Base-by-base conservation (phyloP, 1,140 invertebrate species). In the Propsilocerus akamusi region DNA sequence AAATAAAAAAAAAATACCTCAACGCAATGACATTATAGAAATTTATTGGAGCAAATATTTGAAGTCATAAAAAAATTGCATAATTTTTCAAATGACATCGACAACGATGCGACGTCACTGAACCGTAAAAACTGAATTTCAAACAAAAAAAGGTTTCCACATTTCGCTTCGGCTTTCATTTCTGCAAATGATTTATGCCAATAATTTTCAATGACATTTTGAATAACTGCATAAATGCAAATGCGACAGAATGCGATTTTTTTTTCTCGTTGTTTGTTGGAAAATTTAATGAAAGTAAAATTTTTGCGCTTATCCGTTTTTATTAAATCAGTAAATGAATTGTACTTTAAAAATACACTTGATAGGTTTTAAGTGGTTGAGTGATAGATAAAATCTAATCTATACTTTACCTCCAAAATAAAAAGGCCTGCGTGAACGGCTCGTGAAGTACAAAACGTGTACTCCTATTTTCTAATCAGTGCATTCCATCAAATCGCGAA, bases 101-200 rank as follows among this genome's bases (percentile, higher is more conserved):
- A 41, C 34, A 41, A 6, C 14, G 11, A 37, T 17, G 11, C 20
- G 32, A n/a, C n/a, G n/a, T n/a, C n/a, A n/a, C n/a, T n/a, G n/a
- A n/a, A n/a, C n/a, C n/a, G n/a, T n/a, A n/a, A n/a, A n/a, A n/a
- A 37, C 28, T 30, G n/a, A 30, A 30, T 37, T 7, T 37, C 17
- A 20, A 41, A 41, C 17, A 17, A 41, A 14, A 17, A 41, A 41
- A 41, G 22, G 22, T 37, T n/a, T 17, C n/a, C 10, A 30, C 10
- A 30, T 8, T 14, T 37, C 2, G 5, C 14, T 17, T 37, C 34
- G 34, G 22, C 22, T 41, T 41, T 41, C n/a, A n/a, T n/a, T 41
- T 41, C 34, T 41, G 34, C 34, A 41, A 20, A 41, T 41, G 34
- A 41, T 41, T 41, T 41, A 41, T 41, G 34, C 22, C 34, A 41